Conservation (phyloP, 2,888 invertebrate genomes). For the Xestia xanthographa region DNA sequence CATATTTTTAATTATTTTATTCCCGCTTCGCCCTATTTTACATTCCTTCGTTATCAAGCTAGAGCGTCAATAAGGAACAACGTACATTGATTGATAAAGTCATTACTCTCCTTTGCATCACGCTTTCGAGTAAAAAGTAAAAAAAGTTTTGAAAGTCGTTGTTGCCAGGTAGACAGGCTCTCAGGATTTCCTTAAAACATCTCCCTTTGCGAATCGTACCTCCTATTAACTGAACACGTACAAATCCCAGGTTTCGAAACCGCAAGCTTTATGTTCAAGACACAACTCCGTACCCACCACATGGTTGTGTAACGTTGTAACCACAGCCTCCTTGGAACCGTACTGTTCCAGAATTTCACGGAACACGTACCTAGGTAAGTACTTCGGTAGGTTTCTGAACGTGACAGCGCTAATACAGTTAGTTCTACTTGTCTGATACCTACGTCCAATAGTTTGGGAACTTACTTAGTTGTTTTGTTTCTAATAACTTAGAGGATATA, state of each 20-base stretch:
- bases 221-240: neutral
- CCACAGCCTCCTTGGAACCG: slow-evolving; percentile 18
- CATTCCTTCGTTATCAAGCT: no score
- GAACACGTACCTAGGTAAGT: slow-evolving; percentile 23
- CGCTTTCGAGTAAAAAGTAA: no score
- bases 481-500: neutral
- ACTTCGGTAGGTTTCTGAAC: slow-evolving; percentile 26
- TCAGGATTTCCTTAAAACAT: neutral
- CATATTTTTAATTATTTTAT: no score
- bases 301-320: neutral
- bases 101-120: no score
- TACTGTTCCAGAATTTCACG: slow-evolving; percentile 21
- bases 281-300: slow-evolving; percentile 3
- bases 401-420: slow-evolving; percentile 36
- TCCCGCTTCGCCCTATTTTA: no score
- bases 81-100: no score
- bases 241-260: slow-evolving; percentile 7
- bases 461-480: slow-evolving; percentile 1
- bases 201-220: neutral
- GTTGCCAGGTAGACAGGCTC: neutral
- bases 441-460: slow-evolving; percentile 6
- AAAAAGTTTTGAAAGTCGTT: neutral
- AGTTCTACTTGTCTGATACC: neutral
- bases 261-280: slow-evolving; percentile 8
- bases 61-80: no score